phyloP scores from a whole-genome alignment of 2,113 vertebrate species.

The Grantiella picta region DNA sequence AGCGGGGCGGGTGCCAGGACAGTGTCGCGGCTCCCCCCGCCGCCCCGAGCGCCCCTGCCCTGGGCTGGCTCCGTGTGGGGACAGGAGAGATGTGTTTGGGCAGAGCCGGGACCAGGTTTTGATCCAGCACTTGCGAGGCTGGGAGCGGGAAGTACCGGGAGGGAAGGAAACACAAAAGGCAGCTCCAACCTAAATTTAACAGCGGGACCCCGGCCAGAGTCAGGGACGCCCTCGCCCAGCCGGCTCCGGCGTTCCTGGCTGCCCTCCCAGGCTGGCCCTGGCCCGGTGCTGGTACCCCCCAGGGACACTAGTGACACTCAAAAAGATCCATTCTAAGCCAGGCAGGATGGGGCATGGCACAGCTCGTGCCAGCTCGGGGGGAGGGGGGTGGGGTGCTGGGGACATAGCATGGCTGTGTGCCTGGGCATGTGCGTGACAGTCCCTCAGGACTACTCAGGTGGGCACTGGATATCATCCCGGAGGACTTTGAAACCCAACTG shows the following conservation, averaged over 20 bases:
- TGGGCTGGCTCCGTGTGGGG: neutral
- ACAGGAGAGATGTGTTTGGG: conserved; percentile 27
- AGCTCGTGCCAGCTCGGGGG: neutral
- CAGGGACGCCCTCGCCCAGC: neutral
- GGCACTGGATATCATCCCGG: fast-evolving
- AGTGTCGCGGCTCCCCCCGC: neutral
- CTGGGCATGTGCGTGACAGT: neutral
- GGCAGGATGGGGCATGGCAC: neutral
- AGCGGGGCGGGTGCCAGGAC: neutral
- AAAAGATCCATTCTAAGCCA: neutral
- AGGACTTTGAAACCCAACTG: neutral
- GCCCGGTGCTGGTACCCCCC: neutral
- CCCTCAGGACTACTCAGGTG: neutral
- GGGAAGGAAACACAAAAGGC: conserved; percentile 37
- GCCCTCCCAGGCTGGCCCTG: neutral
- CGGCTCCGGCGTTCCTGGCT: neutral
- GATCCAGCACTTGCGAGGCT: neutral
- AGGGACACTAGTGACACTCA: neutral
- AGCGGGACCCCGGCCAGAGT: neutral
- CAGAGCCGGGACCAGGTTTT: neutral
- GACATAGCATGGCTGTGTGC: neutral
- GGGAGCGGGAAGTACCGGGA: neutral
- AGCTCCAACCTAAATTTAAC: conserved; percentile 29
- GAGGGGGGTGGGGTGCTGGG: too few relatives aligned
- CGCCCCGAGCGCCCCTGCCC: neutral